Evolutionary conservation across 1,140 invertebrate genomes (phyloP).

Genomic region (Trichonephila clavipes): DNA sequence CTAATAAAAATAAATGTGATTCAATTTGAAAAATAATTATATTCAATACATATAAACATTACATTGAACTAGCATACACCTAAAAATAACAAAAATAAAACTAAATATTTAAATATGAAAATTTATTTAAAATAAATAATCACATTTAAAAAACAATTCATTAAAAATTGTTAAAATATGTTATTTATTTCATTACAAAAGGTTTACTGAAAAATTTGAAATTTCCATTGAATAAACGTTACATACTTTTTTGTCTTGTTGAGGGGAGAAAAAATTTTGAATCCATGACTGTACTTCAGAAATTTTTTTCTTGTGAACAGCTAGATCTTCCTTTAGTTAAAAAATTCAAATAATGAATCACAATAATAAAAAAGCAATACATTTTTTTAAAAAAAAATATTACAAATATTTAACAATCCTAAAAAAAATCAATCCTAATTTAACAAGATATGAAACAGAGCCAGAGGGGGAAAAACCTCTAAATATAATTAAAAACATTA

Average conservation of each 20-base stretch:
- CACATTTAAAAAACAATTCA: neutral
- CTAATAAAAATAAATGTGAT: too few species aligned
- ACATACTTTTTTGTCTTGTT: neutral
- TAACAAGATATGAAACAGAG: too few species aligned
- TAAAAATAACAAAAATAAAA: too few species aligned
- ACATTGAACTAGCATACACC: too few species aligned
- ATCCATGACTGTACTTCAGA: slow-evolving; percentile 58
- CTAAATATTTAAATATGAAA: too few species aligned
- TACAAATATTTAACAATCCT: neutral
- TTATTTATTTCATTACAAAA: neutral
- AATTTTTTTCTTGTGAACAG: slow-evolving; percentile 60
- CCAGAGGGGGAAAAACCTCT: too few species aligned
- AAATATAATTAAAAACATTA: too few species aligned
- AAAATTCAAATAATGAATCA: neutral
- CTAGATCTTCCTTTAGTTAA: slow-evolving; percentile 22
- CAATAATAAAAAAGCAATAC: neutral
- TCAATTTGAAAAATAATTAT: too few species aligned
- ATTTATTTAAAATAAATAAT: neutral
- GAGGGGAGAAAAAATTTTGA: slow-evolving; percentile 15
- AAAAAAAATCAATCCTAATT: neutral
- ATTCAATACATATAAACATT: too few species aligned
- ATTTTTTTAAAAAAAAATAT: neutral
- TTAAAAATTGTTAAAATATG: neutral
- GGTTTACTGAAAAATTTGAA: neutral
- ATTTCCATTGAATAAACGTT: neutral